Percentiles rank a stretch among this genome's conserved stretches.
Evolutionary conservation across 2,113 vertebrate species (phyloP).

Genomic region (Barbus barbus): DNA sequence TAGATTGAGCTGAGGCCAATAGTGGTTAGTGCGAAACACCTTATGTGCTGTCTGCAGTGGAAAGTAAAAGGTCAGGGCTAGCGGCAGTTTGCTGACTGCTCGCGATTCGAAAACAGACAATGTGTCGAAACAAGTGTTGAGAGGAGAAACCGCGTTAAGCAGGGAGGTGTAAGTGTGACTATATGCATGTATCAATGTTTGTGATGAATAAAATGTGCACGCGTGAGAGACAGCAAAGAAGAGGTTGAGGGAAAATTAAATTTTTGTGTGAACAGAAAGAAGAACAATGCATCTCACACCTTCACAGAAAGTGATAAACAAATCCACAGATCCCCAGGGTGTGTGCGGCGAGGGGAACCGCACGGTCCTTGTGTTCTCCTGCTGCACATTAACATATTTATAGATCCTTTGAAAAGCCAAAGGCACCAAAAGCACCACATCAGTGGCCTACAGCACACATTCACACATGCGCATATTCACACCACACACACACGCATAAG

Average conservation of each 20-base stretch:
- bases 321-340: conserved; percentile 73
- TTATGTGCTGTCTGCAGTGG: conserved; percentile 56
- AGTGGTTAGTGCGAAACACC: conserved; percentile 28
- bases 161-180: conserved; percentile 35
- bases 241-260: neutral
- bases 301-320: conserved; percentile 72
- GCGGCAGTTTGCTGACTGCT: conserved; percentile 64
- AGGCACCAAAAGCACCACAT: conserved; percentile 65
- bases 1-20: conserved; percentile 1
- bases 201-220: neutral
- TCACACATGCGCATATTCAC: conserved; percentile 10
- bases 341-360: conserved; percentile 59
- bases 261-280: neutral
- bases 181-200: conserved; percentile 50
- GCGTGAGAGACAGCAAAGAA: neutral
- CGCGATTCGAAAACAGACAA: conserved; percentile 28
- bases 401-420: conserved; percentile 71
- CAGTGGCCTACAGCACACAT: conserved; percentile 59
- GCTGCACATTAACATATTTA: conserved; percentile 69
- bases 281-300: conserved; percentile 60
- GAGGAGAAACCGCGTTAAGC: neutral
- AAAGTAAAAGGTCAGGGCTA: conserved; percentile 73
- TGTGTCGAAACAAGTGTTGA: neutral
- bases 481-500: conserved; percentile 50
- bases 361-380: conserved; percentile 64